A percentile compares a stretch with the other conserved stretches of the same genome.
Conservation (phyloP, 2,888 invertebrate species). For the Pandemis corylana region DNA sequence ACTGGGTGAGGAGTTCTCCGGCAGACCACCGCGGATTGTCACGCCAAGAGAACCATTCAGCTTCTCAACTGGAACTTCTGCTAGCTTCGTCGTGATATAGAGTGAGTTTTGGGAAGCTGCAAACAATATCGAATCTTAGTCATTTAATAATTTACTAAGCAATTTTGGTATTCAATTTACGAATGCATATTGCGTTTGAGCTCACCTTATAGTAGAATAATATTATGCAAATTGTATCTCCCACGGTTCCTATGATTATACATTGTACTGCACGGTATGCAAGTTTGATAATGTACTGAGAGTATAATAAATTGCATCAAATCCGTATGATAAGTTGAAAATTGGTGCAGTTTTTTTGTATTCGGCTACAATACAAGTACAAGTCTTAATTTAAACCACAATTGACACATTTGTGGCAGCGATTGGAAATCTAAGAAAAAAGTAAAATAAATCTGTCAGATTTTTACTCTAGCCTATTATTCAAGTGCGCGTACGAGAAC, state of each 20-base stretch:
- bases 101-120: slow-evolving; percentile 88
- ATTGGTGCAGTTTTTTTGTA: background rate
- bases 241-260: background rate
- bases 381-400: background rate
- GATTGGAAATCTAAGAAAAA: too few species aligned
- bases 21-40: slow-evolving; percentile 92
- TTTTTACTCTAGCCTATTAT: too few species aligned
- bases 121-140: slow-evolving; percentile 44
- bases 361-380: too few species aligned
- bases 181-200: background rate
- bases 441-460: too few species aligned
- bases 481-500: too few species aligned
- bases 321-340: background rate
- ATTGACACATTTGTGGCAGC: background rate
- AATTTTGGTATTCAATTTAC: background rate
- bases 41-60: slow-evolving; percentile 94
- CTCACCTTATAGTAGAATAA: background rate
- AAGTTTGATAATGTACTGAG: background rate
- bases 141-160: background rate
- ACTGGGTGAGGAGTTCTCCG: slow-evolving; percentile 82
- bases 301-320: background rate
- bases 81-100: slow-evolving; percentile 90
- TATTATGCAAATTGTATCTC: slow-evolving; percentile 7
- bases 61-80: slow-evolving; percentile 92
- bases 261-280: background rate